Evolutionary conservation across 2,113 vertebrate genomes (phyloP).

Genomic region (human): DNA sequence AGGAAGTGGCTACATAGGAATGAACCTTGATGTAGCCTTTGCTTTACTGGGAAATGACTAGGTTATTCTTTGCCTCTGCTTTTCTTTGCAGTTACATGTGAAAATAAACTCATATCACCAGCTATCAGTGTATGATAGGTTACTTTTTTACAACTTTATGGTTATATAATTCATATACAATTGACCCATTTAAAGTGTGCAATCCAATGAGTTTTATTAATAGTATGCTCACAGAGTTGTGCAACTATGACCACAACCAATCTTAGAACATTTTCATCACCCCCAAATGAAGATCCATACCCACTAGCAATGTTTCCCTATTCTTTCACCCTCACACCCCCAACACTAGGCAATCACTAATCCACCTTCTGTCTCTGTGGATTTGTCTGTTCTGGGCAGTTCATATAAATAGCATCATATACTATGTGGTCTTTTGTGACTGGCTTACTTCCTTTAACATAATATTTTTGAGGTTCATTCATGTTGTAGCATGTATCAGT

Average conservation of each 20-base stretch:
- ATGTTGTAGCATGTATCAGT: background rate
- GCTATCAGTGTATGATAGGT: background rate
- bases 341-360: background rate
- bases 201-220: background rate
- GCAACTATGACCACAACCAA: background rate
- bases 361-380: slow-evolving; percentile 43
- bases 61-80: background rate
- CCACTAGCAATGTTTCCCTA: background rate
- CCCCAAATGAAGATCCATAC: background rate
- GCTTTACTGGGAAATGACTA: background rate
- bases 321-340: background rate
- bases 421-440: background rate
- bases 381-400: background rate
- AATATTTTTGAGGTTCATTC: slow-evolving; percentile 22
- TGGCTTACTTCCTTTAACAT: background rate
- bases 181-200: background rate
- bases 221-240: background rate
- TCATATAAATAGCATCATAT: background rate
- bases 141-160: background rate
- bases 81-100: slow-evolving; percentile 13
- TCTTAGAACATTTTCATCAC: slow-evolving; percentile 39
- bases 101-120: background rate
- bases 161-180: background rate
- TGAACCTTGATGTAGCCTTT: background rate
- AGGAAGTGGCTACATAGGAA: background rate